Conservation (phyloP, 30 jellyfish, hydroid and myxozoan species). For the Pelagia noctiluca region DNA sequence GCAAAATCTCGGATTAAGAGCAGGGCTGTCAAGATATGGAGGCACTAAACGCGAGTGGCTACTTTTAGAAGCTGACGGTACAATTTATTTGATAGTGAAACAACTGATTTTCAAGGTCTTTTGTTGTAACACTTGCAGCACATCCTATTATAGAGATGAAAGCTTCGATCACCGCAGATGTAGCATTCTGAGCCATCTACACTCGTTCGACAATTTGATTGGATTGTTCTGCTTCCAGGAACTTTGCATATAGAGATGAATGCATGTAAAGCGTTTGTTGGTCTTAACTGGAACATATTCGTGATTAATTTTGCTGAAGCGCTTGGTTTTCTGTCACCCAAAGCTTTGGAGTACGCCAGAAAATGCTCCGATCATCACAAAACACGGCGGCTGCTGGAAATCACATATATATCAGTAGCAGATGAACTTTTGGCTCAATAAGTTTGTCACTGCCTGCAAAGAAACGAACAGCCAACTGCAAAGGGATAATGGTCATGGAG, state of each 20-base stretch:
- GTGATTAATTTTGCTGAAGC: background rate
- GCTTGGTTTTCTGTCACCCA: background rate
- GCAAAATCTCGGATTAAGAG: background rate
- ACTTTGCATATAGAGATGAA: constrained; percentile 26
- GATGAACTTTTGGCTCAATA: background rate
- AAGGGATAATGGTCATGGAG: background rate
- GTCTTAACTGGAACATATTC: background rate
- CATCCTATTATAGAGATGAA: background rate
- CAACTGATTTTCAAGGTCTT: constrained; percentile 11
- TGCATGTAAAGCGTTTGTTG: constrained; percentile 23
- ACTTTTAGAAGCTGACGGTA: background rate
- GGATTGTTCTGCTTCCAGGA: constrained; percentile 43
- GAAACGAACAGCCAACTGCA: background rate
- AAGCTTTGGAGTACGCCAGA: constrained; percentile 10
- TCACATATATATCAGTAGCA: constrained; percentile 2
- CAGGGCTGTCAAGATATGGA: constrained; percentile 2
- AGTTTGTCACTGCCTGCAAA: background rate
- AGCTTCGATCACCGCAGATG: background rate
- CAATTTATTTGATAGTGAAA: background rate
- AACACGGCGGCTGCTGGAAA: constrained; percentile 7
- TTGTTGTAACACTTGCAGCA: background rate
- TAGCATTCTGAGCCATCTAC: no score
- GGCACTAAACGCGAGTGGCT: constrained; percentile 21
- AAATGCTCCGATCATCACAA: constrained; percentile 47
- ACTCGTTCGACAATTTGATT: background rate